A percentile compares a stretch with the other conserved stretches of the same genome.
Conservation (phyloP, 2,797 vertebrate genomes). For the Coregonus sp. region DNA sequence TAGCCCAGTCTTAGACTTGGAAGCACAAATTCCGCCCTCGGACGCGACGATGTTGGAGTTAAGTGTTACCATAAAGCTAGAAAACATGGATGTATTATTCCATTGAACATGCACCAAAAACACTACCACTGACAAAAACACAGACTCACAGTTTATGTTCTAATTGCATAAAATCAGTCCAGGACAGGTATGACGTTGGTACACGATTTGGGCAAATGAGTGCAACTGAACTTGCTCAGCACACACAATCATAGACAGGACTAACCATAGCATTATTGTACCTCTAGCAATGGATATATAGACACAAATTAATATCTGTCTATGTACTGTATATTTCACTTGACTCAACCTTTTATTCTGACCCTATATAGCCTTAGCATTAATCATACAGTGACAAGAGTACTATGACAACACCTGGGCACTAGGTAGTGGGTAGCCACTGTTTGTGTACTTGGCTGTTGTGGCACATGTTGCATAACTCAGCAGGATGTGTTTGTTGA, state of each 20-base stretch:
- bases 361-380: neutral
- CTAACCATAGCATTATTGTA: neutral
- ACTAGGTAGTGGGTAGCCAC: conserved; percentile 12
- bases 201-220: too few species aligned
- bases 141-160: too few species aligned
- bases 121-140: too few species aligned
- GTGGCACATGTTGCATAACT: conserved; percentile 31
- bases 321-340: neutral
- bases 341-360: neutral
- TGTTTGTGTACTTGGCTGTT: conserved; percentile 24
- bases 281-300: neutral
- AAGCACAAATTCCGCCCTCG: too few species aligned
- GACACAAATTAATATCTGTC: too few species aligned
- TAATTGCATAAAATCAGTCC: too few species aligned
- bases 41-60: too few species aligned
- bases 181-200: too few species aligned
- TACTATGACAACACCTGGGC: conserved; percentile 6
- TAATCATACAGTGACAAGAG: neutral
- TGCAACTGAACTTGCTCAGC: neutral
- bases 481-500: conserved; percentile 43
- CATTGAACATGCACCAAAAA: too few species aligned
- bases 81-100: too few species aligned
- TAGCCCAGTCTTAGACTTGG: too few species aligned
- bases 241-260: neutral
- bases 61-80: too few species aligned